These are phyloP conservation scores for Trematocara macrostoma DNA, from an alignment of 2,113 vertebrate genomes.

Conservation along the genomic window DNA sequence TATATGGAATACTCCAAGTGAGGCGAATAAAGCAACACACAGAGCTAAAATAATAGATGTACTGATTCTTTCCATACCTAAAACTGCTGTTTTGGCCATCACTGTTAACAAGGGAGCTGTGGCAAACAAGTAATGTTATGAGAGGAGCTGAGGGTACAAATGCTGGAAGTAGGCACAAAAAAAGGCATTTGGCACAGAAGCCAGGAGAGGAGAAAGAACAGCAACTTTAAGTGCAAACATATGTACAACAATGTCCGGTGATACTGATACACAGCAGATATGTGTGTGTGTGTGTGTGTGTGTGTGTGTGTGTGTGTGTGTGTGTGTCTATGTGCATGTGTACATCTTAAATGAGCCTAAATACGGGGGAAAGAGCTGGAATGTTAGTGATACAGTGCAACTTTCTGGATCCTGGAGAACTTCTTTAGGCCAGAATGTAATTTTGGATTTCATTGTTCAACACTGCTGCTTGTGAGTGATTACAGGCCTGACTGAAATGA, in stretches of 20 bases:
- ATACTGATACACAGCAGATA: constrained; percentile 31
- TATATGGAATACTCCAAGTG: not conserved
- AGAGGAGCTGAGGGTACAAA: not conserved
- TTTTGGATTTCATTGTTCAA: constrained; percentile 44
- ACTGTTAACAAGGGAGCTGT: not conserved
- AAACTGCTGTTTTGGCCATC: not conserved
- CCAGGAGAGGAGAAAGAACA: not conserved
- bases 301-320: too few relatives aligned
- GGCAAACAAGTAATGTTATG: not conserved
- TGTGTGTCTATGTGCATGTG: not conserved
- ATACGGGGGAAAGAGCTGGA: not conserved
- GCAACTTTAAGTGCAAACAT: constrained; percentile 40
- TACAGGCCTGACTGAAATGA: constrained; percentile 37
- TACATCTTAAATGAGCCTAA: not conserved
- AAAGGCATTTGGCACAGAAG: not conserved
- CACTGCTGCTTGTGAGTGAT: constrained; percentile 39
- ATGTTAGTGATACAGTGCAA: constrained; percentile 3
- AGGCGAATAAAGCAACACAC: not conserved
- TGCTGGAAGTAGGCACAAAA: not conserved
- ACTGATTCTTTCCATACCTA: not conserved
- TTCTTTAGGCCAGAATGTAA: constrained; percentile 15
- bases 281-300: not conserved
- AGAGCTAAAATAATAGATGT: not conserved
- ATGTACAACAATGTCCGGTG: constrained; percentile 8
- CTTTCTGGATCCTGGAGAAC: constrained; percentile 7